Percentiles rank a stretch among this genome's conserved stretches.
Evolutionary conservation across 2,888 invertebrate genomes (phyloP).

Genomic region (Eupithecia insigniata): DNA sequence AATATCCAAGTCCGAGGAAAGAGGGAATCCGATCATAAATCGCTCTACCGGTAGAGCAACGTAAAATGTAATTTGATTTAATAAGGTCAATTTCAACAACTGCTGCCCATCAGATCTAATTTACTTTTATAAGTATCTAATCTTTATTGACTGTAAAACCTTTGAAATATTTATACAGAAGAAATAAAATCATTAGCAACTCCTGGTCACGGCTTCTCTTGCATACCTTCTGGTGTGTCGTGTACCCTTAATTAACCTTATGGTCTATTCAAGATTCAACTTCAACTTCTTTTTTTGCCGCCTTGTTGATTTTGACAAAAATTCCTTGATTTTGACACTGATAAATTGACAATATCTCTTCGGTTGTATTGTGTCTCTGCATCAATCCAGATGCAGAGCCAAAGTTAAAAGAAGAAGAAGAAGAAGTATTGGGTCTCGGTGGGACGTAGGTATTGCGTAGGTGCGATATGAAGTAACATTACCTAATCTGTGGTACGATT

Average conservation of each 20-base stretch:
- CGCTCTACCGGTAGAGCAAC: slow-evolving; percentile 64
- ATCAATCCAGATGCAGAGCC: too few relatives aligned
- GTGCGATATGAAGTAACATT: too few relatives aligned
- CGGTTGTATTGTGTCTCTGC: too few relatives aligned
- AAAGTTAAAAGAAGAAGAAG: too few relatives aligned
- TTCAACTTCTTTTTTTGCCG: too few relatives aligned
- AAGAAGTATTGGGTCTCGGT: too few relatives aligned
- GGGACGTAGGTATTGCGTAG: too few relatives aligned
- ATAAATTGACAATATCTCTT: too few relatives aligned
- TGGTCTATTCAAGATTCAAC: not conserved
- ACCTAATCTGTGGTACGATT: too few relatives aligned
- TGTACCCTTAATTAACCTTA: not conserved
- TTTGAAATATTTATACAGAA: slow-evolving; percentile 52
- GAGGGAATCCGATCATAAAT: slow-evolving; percentile 23
- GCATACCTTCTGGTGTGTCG: not conserved
- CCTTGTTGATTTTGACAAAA: too few relatives aligned
- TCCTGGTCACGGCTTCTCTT: not conserved
- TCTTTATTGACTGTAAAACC: slow-evolving; percentile 66
- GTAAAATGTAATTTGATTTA: slow-evolving; percentile 77
- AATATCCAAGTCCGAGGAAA: not conserved
- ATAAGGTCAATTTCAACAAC: slow-evolving; percentile 81
- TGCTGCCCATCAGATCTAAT: slow-evolving; percentile 69
- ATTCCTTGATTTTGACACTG: too few relatives aligned
- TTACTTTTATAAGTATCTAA: slow-evolving; percentile 80
- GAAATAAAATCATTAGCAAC: slow-evolving; percentile 62